Evolutionary conservation across 2,113 vertebrate genomes (phyloP), one percentile per base, ranked within the genome.

Genomic region (Periophthalmodon schlosseri): DNA sequence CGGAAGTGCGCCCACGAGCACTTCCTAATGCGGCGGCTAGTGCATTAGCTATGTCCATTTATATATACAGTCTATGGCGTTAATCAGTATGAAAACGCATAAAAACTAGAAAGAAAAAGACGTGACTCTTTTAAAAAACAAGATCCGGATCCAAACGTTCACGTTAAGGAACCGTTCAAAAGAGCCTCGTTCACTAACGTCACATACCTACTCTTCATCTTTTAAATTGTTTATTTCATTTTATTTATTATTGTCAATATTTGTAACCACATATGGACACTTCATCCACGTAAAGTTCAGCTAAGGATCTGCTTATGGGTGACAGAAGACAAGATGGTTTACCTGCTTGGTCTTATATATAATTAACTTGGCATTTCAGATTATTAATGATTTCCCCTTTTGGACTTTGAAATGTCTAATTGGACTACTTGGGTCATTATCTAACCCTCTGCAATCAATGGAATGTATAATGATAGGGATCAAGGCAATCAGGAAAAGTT

Each of bases 341-440:
- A 73, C 67, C 69, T 60, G 71, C 77, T 83, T 74, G 61, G 73
- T 33, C 64, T 78, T 46, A 54, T 14, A 70, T 63, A 84, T 78
- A 56, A 75, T 83, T 13, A 15, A 80, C 47, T 13, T 18, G 20
- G 57, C 34, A 58, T 80, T 33, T 63, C 63, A 49, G 36, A 68
- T 73, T 54, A 79, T 68, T 70, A 70, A 83, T 74, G 28, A 57
- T 60, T 64, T 66, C 74, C 63, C 60, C n/a, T 75, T 73, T n/a
- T 44, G 74, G 49, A 21, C 52, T 50, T 58, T 21, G 20, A 81
- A 52, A n/a, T 34, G 39, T 58, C 81, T 72, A 33, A 80, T 68
- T 68, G 3, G 18, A 39, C 16, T 52, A 70, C 34, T 64, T 5
- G 34, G 61, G 23, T 20, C 33, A 49, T 73, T 66, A 67, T 52